phyloP scores from a whole-genome alignment of 1,140 invertebrate species.

The Caerostris extrusa region DNA sequence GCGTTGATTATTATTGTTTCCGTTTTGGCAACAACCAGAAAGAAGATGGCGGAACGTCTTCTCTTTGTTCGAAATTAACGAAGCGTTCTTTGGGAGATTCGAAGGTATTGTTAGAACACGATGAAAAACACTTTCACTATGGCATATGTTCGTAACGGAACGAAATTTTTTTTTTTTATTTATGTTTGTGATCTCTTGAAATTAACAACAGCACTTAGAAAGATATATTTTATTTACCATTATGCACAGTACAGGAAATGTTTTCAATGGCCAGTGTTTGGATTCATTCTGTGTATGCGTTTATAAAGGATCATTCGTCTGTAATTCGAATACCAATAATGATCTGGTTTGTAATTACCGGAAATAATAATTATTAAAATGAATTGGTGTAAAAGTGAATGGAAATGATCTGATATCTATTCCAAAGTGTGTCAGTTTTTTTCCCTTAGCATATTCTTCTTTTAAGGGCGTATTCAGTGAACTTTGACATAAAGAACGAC shows the following conservation, averaged over 20 bases:
- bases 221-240: conserved; percentile 4
- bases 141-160: neutral
- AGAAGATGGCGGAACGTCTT: neutral
- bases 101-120: neutral
- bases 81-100: conserved; percentile 31
- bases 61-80: neutral
- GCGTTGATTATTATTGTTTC: conserved; percentile 28
- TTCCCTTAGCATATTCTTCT: neutral
- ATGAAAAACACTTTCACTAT: conserved; percentile 10
- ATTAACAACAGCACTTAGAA: conserved; percentile 15
- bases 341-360: conserved; percentile 22
- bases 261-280: neutral
- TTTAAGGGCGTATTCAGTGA: neutral
- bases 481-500: neutral
- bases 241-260: neutral
- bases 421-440: neutral
- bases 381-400: neutral
- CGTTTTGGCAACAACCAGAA: conserved; percentile 2
- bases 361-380: neutral
- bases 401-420: neutral
- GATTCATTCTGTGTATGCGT: neutral
- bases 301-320: conserved; percentile 31
- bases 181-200: neutral
- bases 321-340: conserved; percentile 27
- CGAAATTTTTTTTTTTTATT: neutral